Percentiles rank a stretch among this genome's conserved stretches.
Conservation (phyloP, 2,113 vertebrate genomes). For the Orcinus orca region DNA sequence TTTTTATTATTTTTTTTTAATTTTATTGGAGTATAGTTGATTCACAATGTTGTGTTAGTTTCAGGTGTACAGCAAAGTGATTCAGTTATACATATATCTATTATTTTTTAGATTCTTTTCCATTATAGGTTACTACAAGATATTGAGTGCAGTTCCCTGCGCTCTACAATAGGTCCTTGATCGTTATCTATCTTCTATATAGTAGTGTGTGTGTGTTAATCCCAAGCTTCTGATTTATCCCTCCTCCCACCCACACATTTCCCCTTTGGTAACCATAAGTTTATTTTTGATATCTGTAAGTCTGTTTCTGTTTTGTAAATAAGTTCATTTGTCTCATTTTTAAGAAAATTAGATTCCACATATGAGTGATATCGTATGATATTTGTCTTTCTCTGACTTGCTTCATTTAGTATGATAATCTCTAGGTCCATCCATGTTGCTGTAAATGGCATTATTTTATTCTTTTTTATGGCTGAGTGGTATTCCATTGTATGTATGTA, state of each 20-base stretch:
- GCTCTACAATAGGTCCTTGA: background rate
- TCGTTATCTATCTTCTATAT: background rate
- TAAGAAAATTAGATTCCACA: background rate
- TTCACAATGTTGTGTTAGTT: background rate
- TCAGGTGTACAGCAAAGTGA: background rate
- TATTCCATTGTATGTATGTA: background rate
- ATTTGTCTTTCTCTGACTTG: background rate
- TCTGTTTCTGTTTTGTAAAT: background rate
- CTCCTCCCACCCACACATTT: background rate
- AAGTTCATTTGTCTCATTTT: background rate
- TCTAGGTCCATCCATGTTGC: background rate
- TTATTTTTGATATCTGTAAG: background rate
- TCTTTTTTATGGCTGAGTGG: background rate
- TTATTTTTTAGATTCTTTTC: background rate
- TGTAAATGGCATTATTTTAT: background rate
- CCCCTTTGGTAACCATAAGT: background rate
- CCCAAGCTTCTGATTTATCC: background rate
- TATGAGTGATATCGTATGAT: background rate
- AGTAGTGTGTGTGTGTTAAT: background rate
- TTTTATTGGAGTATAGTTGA: background rate
- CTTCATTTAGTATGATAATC: background rate
- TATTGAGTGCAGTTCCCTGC: background rate
- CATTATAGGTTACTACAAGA: background rate
- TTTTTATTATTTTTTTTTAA: no score
- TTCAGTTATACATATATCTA: background rate